phyloP scores from a whole-genome alignment of 2,113 vertebrate species.

The Percina caprodes region DNA sequence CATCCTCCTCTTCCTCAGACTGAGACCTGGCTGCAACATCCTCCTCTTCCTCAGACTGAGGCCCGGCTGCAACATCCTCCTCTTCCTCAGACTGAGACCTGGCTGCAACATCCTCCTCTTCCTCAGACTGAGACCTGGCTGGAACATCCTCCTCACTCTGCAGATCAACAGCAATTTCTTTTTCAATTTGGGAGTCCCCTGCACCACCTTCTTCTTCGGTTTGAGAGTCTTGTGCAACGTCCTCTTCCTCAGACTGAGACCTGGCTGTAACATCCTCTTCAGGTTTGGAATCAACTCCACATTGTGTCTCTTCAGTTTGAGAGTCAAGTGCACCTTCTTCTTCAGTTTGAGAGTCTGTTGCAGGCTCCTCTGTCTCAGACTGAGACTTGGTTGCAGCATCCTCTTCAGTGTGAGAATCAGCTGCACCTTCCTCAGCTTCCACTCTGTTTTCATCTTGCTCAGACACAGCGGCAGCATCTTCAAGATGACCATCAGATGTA shows the following conservation, averaged over 20 bases:
- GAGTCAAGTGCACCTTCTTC: background rate
- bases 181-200: constrained; percentile 1
- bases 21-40: background rate
- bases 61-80: background rate
- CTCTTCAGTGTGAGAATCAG: background rate
- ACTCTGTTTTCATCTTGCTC: constrained; percentile 6
- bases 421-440: constrained; percentile 11
- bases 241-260: constrained; percentile 25
- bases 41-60: background rate
- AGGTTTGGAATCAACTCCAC: background rate
- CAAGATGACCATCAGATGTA: background rate
- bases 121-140: background rate
- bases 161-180: background rate
- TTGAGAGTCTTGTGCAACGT: background rate
- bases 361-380: constrained; percentile 6
- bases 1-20: constrained; percentile 1
- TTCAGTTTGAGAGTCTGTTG: constrained; percentile 1
- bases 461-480: background rate
- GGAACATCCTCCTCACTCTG: background rate
- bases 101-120: background rate
- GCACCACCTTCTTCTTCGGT: constrained; percentile 19
- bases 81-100: constrained; percentile 31
- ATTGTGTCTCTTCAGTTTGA: background rate
- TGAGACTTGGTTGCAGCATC: background rate
- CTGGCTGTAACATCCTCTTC: background rate